Evolutionary conservation across 2,888 invertebrate genomes (phyloP).

Genomic region (Drosophila demipolita): DNA sequence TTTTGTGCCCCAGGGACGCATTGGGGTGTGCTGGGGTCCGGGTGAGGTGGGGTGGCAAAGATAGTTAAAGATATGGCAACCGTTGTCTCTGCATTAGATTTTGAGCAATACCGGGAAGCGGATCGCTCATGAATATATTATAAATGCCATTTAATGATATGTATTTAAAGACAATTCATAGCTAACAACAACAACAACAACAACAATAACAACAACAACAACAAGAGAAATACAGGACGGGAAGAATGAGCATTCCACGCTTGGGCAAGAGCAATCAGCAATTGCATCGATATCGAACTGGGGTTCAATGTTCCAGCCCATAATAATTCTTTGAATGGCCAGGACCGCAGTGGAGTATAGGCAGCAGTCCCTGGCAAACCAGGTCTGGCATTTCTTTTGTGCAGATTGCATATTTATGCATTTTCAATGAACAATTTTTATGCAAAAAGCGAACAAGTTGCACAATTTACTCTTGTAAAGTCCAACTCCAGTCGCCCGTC

Average conservation of each 20-base stretch:
- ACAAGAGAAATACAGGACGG: background rate
- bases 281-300: conserved; percentile 76
- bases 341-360: conserved; percentile 28
- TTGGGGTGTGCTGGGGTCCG: conserved; percentile 6
- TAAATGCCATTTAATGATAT: conserved; percentile 77
- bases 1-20: conserved; percentile 11
- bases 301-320: conserved; percentile 75
- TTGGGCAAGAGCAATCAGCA: conserved; percentile 67
- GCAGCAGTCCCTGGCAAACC: conserved; percentile 8
- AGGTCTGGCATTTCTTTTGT: conserved; percentile 66
- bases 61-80: conserved; percentile 53
- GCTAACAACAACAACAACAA: conserved; percentile 33
- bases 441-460: conserved; percentile 81
- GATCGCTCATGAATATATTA: conserved; percentile 77
- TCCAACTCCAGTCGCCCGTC: conserved; percentile 33
- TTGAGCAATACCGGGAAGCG: conserved; percentile 74
- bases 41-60: conserved; percentile 15
- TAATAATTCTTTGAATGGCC: conserved; percentile 71
- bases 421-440: conserved; percentile 81
- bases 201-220: conserved; percentile 13
- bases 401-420: conserved; percentile 79
- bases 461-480: conserved; percentile 80
- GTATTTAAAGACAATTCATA: conserved; percentile 78
- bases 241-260: conserved; percentile 18
- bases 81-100: conserved; percentile 65